Evolutionary conservation across 2,797 vertebrate genomes (phyloP).

Genomic region (Danio tinwini): DNA sequence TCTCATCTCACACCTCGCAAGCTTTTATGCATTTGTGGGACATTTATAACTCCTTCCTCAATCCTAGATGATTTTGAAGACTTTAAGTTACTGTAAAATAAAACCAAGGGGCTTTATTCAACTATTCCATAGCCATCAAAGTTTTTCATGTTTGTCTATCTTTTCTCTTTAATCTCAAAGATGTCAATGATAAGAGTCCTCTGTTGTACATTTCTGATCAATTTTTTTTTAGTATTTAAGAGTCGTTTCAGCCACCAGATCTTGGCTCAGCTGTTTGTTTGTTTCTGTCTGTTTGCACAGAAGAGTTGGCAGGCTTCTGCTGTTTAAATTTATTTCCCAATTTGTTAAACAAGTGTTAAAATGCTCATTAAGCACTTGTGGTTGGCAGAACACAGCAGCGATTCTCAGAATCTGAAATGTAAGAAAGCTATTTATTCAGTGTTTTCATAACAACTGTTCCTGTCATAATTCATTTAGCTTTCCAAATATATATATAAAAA

Average conservation of each 20-base stretch:
- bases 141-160: conserved; percentile 4
- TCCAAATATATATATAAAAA: not conserved
- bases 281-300: conserved; percentile 29
- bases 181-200: not conserved
- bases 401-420: conserved; percentile 18
- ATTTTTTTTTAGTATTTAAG: conserved; percentile 15
- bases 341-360: conserved; percentile 58
- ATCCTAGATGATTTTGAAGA: conserved; percentile 15
- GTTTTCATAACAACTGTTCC: conserved; percentile 12
- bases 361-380: conserved; percentile 57
- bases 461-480: conserved; percentile 4
- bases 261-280: conserved; percentile 31
- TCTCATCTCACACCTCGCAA: conserved; percentile 27
- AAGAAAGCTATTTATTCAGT: conserved; percentile 3
- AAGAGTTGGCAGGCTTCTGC: conserved; percentile 40
- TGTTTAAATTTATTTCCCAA: conserved; percentile 48
- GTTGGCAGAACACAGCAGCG: conserved; percentile 46
- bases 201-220: not conserved
- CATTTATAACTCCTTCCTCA: conserved; percentile 28
- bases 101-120: conserved; percentile 19
- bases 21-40: conserved; percentile 29
- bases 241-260: not conserved
- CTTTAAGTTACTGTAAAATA: conserved; percentile 34
- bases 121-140: conserved; percentile 1
- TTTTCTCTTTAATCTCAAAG: not conserved